These are phyloP conservation scores for Carassius gibelio DNA, from an alignment of 2,113 vertebrate genomes.

Conservation along the genomic window DNA sequence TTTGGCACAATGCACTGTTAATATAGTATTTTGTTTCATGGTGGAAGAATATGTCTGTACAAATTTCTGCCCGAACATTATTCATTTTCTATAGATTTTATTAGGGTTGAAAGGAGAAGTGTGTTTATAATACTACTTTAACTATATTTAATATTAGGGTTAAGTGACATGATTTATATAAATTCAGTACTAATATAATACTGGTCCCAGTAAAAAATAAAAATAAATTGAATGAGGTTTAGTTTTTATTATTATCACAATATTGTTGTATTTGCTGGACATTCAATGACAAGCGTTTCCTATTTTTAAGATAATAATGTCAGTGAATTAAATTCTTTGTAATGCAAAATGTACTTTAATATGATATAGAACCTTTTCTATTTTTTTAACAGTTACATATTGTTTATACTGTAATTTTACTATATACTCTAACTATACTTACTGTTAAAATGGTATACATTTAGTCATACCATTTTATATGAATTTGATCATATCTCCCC, in stretches of 20 bases:
- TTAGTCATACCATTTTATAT: background rate
- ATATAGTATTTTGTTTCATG: too few species aligned
- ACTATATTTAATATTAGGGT: background rate
- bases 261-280: background rate
- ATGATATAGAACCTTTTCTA: background rate
- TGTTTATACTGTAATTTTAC: background rate
- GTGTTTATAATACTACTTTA: background rate
- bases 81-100: background rate
- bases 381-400: background rate
- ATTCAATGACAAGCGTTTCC: background rate
- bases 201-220: background rate
- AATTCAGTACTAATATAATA: background rate
- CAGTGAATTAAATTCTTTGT: background rate
- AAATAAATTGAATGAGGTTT: background rate
- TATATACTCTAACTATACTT: background rate
- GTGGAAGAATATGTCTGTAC: too few species aligned
- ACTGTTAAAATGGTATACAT: background rate
- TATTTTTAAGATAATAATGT: background rate
- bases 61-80: background rate
- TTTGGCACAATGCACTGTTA: background rate
- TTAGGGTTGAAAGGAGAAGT: background rate
- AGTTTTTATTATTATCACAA: background rate
- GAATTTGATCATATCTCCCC: background rate
- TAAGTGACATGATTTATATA: background rate
- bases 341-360: background rate